phyloP scores from a whole-genome alignment of 2,888 invertebrate species.

The Fabriciana adippe region DNA sequence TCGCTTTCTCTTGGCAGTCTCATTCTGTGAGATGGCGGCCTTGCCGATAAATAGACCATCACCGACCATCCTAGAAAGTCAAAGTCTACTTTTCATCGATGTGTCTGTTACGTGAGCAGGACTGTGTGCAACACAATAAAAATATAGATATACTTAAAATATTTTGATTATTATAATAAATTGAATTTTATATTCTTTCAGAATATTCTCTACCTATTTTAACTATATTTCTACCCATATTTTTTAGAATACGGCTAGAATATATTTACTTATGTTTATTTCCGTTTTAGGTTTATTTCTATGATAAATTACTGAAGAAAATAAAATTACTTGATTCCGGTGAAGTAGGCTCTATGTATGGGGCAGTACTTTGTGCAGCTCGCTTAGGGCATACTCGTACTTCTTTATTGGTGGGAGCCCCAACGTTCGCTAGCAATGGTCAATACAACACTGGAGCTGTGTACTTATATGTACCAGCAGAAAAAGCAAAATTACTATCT shows the following conservation, averaged over 20 bases:
- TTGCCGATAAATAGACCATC: too few species aligned
- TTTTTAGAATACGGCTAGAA: neutral
- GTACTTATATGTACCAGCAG: conserved; percentile 63
- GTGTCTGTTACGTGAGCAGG: too few species aligned
- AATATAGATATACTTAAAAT: too few species aligned
- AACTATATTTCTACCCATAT: too few species aligned
- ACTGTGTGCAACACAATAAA: too few species aligned
- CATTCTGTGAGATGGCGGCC: too few species aligned
- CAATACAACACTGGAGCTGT: conserved; percentile 77
- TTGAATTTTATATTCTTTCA: too few species aligned
- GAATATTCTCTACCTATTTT: too few species aligned
- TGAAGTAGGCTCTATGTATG: conserved; percentile 82
- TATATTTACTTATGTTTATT: neutral
- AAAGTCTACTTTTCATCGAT: too few species aligned
- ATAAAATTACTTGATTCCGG: neutral
- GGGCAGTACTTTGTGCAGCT: conserved; percentile 73
- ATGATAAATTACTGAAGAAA: neutral
- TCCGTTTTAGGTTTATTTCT: conserved; percentile 34
- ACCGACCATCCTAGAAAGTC: too few species aligned
- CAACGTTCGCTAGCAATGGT: conserved; percentile 52
- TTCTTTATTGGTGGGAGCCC: conserved; percentile 84
- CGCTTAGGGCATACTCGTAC: conserved; percentile 66
- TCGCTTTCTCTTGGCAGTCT: too few species aligned
- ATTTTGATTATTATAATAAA: too few species aligned
- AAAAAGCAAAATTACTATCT: neutral